Evolutionary conservation across 2,113 vertebrate genomes (phyloP).

Genomic region (Eolophus roseicapilla): DNA sequence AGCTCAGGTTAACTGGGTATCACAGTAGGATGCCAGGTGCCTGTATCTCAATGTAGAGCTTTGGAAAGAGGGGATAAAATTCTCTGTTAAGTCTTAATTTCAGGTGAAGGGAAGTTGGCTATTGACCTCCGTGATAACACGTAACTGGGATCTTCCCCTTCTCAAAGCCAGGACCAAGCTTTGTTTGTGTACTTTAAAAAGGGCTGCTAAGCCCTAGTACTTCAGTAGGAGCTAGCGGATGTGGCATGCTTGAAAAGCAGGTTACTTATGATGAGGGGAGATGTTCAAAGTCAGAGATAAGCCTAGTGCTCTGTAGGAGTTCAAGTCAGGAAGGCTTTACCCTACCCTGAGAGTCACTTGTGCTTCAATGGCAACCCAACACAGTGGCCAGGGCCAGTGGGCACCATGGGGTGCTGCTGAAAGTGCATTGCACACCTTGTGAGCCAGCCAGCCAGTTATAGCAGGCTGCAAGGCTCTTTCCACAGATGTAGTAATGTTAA

Average conservation of each 20-base stretch:
- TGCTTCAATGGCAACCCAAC: background rate
- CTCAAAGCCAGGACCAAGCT: background rate
- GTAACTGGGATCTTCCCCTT: background rate
- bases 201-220: background rate
- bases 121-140: background rate
- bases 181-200: background rate
- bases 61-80: background rate
- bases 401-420: rapidly evolving
- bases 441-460: too few species aligned
- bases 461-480: background rate
- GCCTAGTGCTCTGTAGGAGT: background rate
- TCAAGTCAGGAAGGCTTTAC: background rate
- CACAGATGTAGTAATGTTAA: background rate
- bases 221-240: background rate
- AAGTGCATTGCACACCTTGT: background rate
- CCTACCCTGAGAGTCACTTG: background rate
- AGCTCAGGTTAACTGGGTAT: background rate
- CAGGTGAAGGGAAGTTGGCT: background rate
- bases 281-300: background rate
- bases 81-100: background rate
- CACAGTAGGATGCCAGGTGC: rapidly evolving
- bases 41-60: background rate
- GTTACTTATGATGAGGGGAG: background rate
- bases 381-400: rapidly evolving
- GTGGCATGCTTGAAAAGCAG: background rate